Conservation (phyloP, 2,797 vertebrate genomes). For the Pantherophis alleghaniensis region DNA sequence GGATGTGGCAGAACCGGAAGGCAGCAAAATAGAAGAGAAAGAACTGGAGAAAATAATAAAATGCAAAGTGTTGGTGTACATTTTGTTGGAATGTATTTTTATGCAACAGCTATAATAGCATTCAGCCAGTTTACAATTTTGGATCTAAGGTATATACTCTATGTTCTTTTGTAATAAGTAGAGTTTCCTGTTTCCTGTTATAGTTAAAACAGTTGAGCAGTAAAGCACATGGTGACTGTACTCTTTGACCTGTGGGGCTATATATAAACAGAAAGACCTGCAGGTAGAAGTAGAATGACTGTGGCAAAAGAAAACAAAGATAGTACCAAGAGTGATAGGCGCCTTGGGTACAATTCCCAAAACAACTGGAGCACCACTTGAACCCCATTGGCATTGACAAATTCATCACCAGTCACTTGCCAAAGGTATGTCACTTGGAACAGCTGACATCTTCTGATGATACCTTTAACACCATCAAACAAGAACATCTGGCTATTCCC, state of each 20-base stretch:
- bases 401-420: background rate
- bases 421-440: background rate
- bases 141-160: no score
- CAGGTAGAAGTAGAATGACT: background rate
- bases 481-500: background rate
- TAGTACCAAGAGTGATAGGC: background rate
- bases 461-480: background rate
- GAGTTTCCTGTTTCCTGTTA: no score
- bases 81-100: no score
- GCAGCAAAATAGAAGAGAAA: background rate
- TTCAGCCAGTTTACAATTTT: no score
- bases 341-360: background rate
- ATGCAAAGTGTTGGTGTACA: background rate
- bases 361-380: background rate
- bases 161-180: no score
- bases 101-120: no score
- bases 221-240: no score
- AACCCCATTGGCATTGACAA: background rate
- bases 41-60: background rate
- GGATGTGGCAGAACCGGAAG: background rate
- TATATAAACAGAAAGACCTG: background rate
- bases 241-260: no score
- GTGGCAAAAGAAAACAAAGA: background rate
- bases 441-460: background rate
- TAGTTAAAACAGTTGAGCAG: no score